Conservation (phyloP, 2,888 invertebrate species). For the Xestia c-nigrum region DNA sequence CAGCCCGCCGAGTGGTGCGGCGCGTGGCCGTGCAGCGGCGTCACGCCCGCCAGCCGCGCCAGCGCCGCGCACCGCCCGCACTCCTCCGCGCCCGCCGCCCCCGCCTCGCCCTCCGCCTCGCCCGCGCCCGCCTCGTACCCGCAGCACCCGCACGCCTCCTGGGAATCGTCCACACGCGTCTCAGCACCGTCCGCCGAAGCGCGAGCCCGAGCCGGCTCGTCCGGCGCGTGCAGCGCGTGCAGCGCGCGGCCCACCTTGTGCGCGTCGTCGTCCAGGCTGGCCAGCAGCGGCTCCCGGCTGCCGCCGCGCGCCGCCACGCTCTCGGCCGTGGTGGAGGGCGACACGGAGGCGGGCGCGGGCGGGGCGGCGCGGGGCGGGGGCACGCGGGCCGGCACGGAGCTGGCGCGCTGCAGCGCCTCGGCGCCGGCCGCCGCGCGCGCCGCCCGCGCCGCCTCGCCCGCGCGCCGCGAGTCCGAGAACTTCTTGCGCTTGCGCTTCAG, state of each 20-base stretch:
- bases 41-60: constrained; percentile 93
- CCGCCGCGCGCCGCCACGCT: constrained; percentile 78
- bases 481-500: constrained; percentile 95
- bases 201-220: constrained; percentile 29
- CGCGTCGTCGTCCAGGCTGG: constrained; percentile 88
- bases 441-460: constrained; percentile 77
- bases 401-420: constrained; percentile 79
- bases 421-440: constrained; percentile 61
- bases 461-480: constrained; percentile 94
- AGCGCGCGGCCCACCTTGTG: constrained; percentile 76
- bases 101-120: constrained; percentile 33
- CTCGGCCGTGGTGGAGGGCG: constrained; percentile 70
- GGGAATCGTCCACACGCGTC: constrained; percentile 52
- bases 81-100: constrained; percentile 47
- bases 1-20: constrained; percentile 92
- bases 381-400: constrained; percentile 73
- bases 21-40: constrained; percentile 94
- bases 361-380: constrained; percentile 77
- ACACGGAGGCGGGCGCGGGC: constrained; percentile 65
- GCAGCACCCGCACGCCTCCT: constrained; percentile 76
- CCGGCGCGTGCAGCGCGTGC: not conserved
- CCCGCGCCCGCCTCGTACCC: constrained; percentile 69
- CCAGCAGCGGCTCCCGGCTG: constrained; percentile 92
- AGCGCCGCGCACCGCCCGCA: constrained; percentile 91
- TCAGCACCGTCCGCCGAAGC: constrained; percentile 54